Conservation (phyloP, 2,797 vertebrate species). For the Psittacula echo region DNA sequence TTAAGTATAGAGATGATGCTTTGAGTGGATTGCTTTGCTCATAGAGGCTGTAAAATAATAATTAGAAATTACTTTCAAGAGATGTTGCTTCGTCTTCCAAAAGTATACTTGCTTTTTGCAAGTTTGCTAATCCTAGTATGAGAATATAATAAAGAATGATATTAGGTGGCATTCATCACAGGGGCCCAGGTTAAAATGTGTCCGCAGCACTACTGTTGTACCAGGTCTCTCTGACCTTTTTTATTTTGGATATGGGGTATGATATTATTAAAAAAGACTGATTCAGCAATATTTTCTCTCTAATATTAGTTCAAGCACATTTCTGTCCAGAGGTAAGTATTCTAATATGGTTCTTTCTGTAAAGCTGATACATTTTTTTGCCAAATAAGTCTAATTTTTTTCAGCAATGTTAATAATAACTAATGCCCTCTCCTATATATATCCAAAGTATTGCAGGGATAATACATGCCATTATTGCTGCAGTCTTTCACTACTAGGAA, state of each 20-base stretch:
- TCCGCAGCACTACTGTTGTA: conserved; percentile 27
- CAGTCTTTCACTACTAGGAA: neutral
- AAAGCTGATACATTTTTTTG: conserved; percentile 47
- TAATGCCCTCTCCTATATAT: conserved; percentile 56
- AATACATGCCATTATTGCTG: neutral
- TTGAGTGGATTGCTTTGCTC: neutral
- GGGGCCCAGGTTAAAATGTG: conserved; percentile 27
- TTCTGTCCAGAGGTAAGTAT: conserved; percentile 42
- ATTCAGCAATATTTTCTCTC: conserved; percentile 66
- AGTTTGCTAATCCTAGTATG: neutral
- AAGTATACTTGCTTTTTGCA: neutral
- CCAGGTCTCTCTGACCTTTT: conserved; percentile 75
- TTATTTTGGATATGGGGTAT: conserved; percentile 52
- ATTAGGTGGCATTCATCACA: conserved; percentile 50
- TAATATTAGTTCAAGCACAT: conserved; percentile 71
- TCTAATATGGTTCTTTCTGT: conserved; percentile 3
- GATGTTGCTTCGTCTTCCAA: neutral
- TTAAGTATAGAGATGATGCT: conserved; percentile 14
- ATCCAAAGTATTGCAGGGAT: conserved; percentile 23
- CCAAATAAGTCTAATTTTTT: conserved; percentile 38
- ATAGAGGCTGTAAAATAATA: neutral
- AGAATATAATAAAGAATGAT: neutral
- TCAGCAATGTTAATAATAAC: conserved; percentile 64
- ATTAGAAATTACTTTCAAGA: conserved; percentile 15
- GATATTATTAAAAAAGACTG: conserved; percentile 53